Evolutionary conservation across 1,140 invertebrate genomes (phyloP).

Genomic region (Drosophila gunungcola): DNA sequence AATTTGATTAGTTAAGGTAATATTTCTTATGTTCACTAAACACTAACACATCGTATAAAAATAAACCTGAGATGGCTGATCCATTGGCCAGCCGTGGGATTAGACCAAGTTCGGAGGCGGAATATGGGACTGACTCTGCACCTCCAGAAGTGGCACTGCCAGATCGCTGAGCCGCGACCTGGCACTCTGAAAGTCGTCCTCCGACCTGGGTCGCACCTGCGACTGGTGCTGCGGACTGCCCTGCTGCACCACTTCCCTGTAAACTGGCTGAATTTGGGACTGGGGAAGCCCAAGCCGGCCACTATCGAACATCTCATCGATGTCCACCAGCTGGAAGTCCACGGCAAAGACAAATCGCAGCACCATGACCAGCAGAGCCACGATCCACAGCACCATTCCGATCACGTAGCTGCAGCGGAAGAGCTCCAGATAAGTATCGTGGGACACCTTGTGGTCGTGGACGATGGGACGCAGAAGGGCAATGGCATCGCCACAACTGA

Average conservation of each 20-base stretch:
- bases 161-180: slow-evolving; percentile 75
- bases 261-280: slow-evolving; percentile 44
- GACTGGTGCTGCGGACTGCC: slow-evolving; percentile 51
- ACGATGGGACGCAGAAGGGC: slow-evolving; percentile 67
- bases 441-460: slow-evolving; percentile 61
- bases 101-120: slow-evolving; percentile 47
- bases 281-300: not conserved
- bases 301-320: slow-evolving; percentile 71
- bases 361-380: slow-evolving; percentile 72
- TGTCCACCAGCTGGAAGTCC: slow-evolving; percentile 80
- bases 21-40: slow-evolving; percentile 12
- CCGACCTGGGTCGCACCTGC: slow-evolving; percentile 56
- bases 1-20: slow-evolving; percentile 18
- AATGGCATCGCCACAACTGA: slow-evolving; percentile 77
- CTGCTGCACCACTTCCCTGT: slow-evolving; percentile 51
- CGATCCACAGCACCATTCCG: slow-evolving; percentile 67
- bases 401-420: slow-evolving; percentile 70
- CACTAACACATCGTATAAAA: slow-evolving; percentile 51
- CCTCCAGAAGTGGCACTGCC: slow-evolving; percentile 65
- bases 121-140: slow-evolving; percentile 21
- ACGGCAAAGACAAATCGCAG: slow-evolving; percentile 72
- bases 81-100: not conserved
- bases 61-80: slow-evolving; percentile 75
- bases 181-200: slow-evolving; percentile 80
- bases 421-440: slow-evolving; percentile 66